Evolutionary conservation across 37 sponge, comb jelly and placozoan genomes (phyloP).

Genomic region (Ephydatia muelleri): DNA sequence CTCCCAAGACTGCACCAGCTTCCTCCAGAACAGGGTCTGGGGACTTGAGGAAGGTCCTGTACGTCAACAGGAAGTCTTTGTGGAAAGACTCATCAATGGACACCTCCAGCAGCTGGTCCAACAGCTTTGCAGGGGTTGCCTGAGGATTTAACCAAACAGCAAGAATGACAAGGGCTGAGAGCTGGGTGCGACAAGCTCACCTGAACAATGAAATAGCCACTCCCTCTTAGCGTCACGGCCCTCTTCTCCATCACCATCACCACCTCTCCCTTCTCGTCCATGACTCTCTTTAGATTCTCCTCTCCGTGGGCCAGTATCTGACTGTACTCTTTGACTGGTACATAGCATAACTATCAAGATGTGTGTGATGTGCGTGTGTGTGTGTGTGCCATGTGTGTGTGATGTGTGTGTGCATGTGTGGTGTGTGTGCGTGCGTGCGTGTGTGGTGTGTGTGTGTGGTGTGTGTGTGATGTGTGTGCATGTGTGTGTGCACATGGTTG

Average conservation of each 20-base stretch:
- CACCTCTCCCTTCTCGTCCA: constrained; percentile 43
- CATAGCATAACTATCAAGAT: constrained; percentile 26
- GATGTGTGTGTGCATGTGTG: not conserved
- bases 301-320: constrained; percentile 63
- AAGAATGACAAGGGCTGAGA: not conserved
- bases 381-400: constrained; percentile 14
- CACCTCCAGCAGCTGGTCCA: constrained; percentile 68
- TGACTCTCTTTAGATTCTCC: constrained; percentile 63
- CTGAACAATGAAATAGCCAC: constrained; percentile 76
- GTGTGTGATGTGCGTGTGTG: too few species aligned
- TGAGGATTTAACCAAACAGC: not conserved
- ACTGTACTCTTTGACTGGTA: constrained; percentile 44
- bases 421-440: too few species aligned
- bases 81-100: constrained; percentile 74
- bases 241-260: constrained; percentile 71
- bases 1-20: constrained; percentile 43
- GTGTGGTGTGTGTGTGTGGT: not conserved
- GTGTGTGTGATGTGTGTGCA: not conserved
- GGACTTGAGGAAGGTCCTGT: constrained; percentile 70
- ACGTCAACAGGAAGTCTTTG: constrained; percentile 83
- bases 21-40: constrained; percentile 50
- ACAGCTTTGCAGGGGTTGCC: constrained; percentile 76
- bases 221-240: constrained; percentile 51
- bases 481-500: not conserved
- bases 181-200: constrained; percentile 15